Evolutionary conservation across 2,888 invertebrate species (phyloP), one percentile per base, ranked within the genome.

Genomic region (Stratiomys singularior): DNA sequence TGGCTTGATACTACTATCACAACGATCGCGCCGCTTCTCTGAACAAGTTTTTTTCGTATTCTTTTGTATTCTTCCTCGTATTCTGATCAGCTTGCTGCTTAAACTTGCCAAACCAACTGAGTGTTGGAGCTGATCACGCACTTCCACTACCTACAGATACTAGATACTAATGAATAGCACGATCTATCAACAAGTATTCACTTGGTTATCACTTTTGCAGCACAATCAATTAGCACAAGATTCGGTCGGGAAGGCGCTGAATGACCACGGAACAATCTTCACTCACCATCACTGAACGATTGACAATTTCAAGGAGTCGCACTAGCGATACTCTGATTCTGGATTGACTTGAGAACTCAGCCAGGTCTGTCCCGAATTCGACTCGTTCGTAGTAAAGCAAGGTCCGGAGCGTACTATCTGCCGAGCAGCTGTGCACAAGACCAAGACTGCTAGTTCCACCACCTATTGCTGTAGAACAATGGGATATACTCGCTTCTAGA

Each of bases 401-500:
- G 13, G 69, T 69, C 69, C 69, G 69, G 21, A 69, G 47, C 25
- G 47, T 47, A 69, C 69, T 69, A 69, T 69, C 69, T 25, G 69
- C 47, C 23, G 25, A 69, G 69, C 23, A 46, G 23, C 21, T 69
- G 23, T 30, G 37, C 28, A 37, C 25, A 23, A 23, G 5, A 11
- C 69, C 30, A 30, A 69, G 69, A 9, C 46, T 44, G 28, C n/a
- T 44, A 67, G 21, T 46, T 37, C 23, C 18, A 21, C 15, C 28
- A 44, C 15, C 69, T 28, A 47, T 25, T 15, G 15, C 60, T 25
- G 23, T 21, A 60, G 23, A 60, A 13, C 25, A 4, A 23, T 25
- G 11, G 23, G 23, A 60, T 60, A 25, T 23, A 18, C 37, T 47
- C 25, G 25, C 25, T 25, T 5, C 69, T 69, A 47, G 25, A 69